phyloP scores from a whole-genome alignment of 1,140 invertebrate species.

The Drusus annulatus region DNA sequence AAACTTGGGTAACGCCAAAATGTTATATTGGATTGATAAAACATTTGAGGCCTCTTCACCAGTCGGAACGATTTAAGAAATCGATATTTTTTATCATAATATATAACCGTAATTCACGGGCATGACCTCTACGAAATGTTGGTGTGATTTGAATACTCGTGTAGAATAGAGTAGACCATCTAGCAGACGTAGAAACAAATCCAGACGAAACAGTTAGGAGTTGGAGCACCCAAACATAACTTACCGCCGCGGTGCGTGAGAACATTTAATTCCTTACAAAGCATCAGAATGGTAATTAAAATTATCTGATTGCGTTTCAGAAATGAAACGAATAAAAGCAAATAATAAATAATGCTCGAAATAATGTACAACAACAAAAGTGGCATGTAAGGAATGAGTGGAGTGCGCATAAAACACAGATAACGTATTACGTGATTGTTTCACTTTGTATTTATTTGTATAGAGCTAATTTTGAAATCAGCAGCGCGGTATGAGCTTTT shows the following conservation, averaged over 20 bases:
- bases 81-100: too few relatives aligned
- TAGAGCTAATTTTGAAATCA: slow-evolving; percentile 55
- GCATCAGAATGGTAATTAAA: slow-evolving; percentile 57
- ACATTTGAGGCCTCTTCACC: too few relatives aligned
- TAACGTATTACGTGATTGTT: slow-evolving; percentile 52
- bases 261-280: slow-evolving; percentile 56
- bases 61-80: too few relatives aligned
- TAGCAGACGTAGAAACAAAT: background rate
- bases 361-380: slow-evolving; percentile 38
- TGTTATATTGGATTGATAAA: too few relatives aligned
- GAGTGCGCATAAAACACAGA: slow-evolving; percentile 39
- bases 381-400: slow-evolving; percentile 46
- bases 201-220: slow-evolving; percentile 6
- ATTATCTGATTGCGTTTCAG: slow-evolving; percentile 57
- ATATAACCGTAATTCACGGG: too few relatives aligned
- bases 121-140: too few relatives aligned
- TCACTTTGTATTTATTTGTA: slow-evolving; percentile 56
- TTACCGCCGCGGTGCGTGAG: slow-evolving; percentile 49
- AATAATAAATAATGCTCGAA: slow-evolving; percentile 55
- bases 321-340: slow-evolving; percentile 57
- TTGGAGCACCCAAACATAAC: slow-evolving; percentile 24
- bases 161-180: too few relatives aligned
- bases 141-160: too few relatives aligned
- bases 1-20: too few relatives aligned
- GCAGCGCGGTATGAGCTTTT: slow-evolving; percentile 47